These are phyloP conservation scores for Scarus forsteni DNA, from an alignment of 2,797 vertebrate species.

Conservation along the genomic window DNA sequence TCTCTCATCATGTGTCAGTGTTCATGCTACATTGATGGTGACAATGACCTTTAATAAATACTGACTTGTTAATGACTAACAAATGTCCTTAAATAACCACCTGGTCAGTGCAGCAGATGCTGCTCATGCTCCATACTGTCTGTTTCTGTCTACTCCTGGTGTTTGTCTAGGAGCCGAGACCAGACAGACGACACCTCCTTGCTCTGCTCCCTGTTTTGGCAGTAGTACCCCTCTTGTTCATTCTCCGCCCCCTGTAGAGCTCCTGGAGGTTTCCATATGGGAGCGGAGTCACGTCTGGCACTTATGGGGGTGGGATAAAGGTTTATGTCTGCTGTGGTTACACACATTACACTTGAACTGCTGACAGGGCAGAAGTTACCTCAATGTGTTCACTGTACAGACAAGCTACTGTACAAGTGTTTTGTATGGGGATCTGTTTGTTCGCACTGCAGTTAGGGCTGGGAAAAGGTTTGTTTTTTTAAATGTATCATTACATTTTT, in stretches of 20 bases:
- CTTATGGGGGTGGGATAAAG: constrained; percentile 45
- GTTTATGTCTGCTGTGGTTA: constrained; percentile 63
- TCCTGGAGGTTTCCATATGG: constrained; percentile 63
- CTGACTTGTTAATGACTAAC: constrained; percentile 45
- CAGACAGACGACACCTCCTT: constrained; percentile 37
- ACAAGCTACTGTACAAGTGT: not conserved
- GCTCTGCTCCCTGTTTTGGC: constrained; percentile 42
- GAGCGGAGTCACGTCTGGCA: constrained; percentile 67
- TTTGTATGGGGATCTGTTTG: not conserved
- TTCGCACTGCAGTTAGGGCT: too few species aligned
- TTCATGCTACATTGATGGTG: constrained; percentile 22
- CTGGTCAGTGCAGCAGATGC: constrained; percentile 51
- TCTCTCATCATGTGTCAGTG: constrained; percentile 30
- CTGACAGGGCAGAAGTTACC: constrained; percentile 54
- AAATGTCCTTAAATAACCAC: constrained; percentile 46
- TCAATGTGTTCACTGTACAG: constrained; percentile 11
- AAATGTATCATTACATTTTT: too few species aligned
- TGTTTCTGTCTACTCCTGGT: constrained; percentile 38
- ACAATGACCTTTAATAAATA: constrained; percentile 40
- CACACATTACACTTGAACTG: constrained; percentile 49
- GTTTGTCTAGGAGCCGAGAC: constrained; percentile 37
- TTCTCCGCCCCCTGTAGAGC: constrained; percentile 57
- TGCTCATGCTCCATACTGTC: constrained; percentile 13
- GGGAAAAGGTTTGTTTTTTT: too few species aligned
- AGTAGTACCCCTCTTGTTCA: constrained; percentile 38